A percentile compares a stretch with the other conserved stretches of the same genome.
These are phyloP conservation scores for Pseudotriccus pelzelni DNA, from an alignment of 2,797 vertebrate genomes.

Conservation along the genomic window DNA sequence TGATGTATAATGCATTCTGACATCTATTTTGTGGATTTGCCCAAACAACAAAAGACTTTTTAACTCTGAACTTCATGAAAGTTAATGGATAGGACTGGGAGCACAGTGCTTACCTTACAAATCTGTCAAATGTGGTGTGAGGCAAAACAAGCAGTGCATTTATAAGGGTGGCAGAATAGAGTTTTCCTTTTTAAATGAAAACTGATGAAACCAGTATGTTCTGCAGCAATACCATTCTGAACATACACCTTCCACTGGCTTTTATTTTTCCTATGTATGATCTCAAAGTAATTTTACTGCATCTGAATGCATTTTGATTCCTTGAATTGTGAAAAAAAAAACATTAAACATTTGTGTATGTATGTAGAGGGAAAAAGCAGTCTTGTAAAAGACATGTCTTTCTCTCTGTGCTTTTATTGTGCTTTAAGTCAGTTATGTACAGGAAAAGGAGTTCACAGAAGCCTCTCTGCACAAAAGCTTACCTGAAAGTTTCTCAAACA, in stretches of 20 bases:
- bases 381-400: neutral
- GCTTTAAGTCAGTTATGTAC: neutral
- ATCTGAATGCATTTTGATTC: neutral
- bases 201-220: neutral
- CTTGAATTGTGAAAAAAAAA: neutral
- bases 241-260: neutral
- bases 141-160: neutral
- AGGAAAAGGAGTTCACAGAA: neutral
- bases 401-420: neutral
- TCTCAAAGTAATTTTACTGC: neutral
- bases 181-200: neutral
- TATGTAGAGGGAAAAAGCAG: neutral
- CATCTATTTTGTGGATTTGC: neutral
- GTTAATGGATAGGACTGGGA: neutral
- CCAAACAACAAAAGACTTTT: neutral
- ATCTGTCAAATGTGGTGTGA: neutral
- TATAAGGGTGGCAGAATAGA: neutral
- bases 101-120: neutral
- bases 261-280: neutral
- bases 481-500: neutral
- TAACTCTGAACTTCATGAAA: neutral
- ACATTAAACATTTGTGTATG: accelerated
- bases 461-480: neutral
- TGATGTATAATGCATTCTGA: neutral
- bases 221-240: neutral